These are phyloP conservation scores for Drosophila greeni DNA, from an alignment of 2,888 invertebrate genomes.

Conservation along the genomic window DNA sequence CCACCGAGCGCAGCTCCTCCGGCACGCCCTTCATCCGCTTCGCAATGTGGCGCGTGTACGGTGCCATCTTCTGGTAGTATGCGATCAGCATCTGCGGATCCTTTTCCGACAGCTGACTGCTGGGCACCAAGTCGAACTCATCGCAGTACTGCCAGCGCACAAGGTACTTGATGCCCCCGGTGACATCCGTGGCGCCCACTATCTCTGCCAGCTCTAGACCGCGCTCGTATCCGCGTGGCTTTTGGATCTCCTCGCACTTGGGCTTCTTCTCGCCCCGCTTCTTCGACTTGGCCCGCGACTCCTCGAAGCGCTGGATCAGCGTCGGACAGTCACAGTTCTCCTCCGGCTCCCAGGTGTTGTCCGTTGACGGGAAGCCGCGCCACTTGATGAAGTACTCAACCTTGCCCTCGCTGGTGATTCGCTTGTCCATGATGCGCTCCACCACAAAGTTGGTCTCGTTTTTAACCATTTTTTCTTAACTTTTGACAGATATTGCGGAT, in stretches of 20 bases:
- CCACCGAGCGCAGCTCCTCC: conserved; percentile 67
- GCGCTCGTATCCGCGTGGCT: conserved; percentile 87
- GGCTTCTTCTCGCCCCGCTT: conserved; percentile 80
- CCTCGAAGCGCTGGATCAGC: conserved; percentile 90
- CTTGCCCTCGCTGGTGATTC: conserved; percentile 84
- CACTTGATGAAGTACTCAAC: conserved; percentile 87
- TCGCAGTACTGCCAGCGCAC: conserved; percentile 90
- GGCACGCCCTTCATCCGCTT: conserved; percentile 74
- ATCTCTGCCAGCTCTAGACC: conserved; percentile 91
- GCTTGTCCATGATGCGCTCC: conserved; percentile 92
- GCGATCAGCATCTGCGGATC: conserved; percentile 83
- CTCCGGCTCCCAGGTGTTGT: conserved; percentile 98
- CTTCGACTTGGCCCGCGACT: conserved; percentile 81
- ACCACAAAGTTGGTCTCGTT: conserved; percentile 88
- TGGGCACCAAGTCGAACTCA: conserved; percentile 84
- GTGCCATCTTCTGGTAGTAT: conserved; percentile 82
- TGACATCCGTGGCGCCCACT: conserved; percentile 93
- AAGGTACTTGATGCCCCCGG: conserved; percentile 91
- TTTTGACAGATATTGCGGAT: background rate
- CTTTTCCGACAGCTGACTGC: conserved; percentile 82
- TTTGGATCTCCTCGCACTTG: conserved; percentile 81
- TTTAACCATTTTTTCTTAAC: conserved; percentile 67
- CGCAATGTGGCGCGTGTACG: conserved; percentile 73
- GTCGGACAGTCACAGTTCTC: conserved; percentile 95
- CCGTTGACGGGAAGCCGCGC: conserved; percentile 89